These are phyloP conservation scores for Pseudomyrmex dendroicus DNA, from an alignment of 1,140 invertebrate species.

Conservation along the genomic window DNA sequence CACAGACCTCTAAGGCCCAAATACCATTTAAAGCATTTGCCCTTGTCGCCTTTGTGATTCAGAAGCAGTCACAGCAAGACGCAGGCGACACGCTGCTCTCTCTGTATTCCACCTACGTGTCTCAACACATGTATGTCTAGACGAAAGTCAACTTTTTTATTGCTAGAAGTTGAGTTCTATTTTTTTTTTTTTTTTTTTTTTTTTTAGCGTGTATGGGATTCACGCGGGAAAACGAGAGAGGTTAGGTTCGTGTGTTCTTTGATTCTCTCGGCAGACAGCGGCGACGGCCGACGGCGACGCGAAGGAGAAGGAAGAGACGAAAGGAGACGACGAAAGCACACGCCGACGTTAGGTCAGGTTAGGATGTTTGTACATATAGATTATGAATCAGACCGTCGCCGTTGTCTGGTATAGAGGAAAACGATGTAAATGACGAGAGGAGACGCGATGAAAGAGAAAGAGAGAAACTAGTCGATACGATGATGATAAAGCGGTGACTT, in stretches of 20 bases:
- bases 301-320: constrained; percentile 11
- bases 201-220: background rate
- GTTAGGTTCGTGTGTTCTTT: constrained; percentile 56
- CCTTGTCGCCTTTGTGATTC: too few species aligned
- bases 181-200: constrained; percentile 5
- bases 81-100: too few species aligned
- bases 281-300: background rate
- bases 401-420: constrained; percentile 7
- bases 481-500: constrained; percentile 20
- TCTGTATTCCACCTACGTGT: too few species aligned
- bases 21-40: too few species aligned
- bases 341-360: background rate
- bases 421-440: background rate
- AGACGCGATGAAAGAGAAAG: background rate
- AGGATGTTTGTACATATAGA: background rate
- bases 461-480: constrained; percentile 9
- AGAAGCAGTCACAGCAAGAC: too few species aligned
- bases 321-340: background rate
- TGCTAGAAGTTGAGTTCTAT: too few species aligned
- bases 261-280: background rate
- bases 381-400: constrained; percentile 34
- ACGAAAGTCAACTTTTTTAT: too few species aligned
- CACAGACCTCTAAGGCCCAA: too few species aligned
- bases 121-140: too few species aligned
- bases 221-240: constrained; percentile 63